These are phyloP conservation scores for Grantiella picta DNA, from an alignment of 2,113 vertebrate species.

Conservation along the genomic window DNA sequence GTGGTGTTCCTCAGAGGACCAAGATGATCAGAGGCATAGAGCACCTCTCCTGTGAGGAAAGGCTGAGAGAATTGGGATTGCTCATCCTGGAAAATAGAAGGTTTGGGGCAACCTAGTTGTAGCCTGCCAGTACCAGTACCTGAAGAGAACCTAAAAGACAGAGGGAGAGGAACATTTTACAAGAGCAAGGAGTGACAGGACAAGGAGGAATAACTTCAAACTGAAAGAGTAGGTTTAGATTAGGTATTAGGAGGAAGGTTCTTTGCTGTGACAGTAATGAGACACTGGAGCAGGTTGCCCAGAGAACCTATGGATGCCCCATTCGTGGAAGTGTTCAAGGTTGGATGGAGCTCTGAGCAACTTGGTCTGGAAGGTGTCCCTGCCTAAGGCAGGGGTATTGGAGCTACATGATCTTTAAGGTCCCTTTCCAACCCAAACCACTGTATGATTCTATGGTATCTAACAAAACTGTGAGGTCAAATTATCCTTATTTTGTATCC, in stretches of 20 bases:
- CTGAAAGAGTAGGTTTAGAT: neutral
- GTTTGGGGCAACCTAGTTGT: neutral
- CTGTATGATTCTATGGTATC: neutral
- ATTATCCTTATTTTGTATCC: neutral
- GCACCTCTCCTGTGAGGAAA: neutral
- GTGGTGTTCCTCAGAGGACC: neutral
- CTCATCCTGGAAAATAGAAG: neutral
- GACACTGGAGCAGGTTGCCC: neutral
- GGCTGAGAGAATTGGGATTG: neutral
- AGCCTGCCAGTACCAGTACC: neutral
- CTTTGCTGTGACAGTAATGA: neutral
- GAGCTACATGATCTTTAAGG: neutral
- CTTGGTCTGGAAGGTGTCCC: neutral
- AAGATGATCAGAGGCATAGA: neutral
- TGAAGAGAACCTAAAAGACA: neutral
- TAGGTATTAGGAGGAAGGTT: fast-evolving
- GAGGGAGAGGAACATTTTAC: neutral
- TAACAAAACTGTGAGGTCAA: neutral
- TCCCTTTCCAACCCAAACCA: neutral
- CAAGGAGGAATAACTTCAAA: neutral
- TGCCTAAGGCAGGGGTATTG: fast-evolving
- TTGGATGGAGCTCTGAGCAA: neutral
- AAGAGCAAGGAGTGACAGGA: neutral
- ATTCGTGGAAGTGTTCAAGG: neutral
- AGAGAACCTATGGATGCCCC: neutral